These are phyloP conservation scores for Dermatemys mawii DNA, from an alignment of 2,113 vertebrate species.

Conservation along the genomic window DNA sequence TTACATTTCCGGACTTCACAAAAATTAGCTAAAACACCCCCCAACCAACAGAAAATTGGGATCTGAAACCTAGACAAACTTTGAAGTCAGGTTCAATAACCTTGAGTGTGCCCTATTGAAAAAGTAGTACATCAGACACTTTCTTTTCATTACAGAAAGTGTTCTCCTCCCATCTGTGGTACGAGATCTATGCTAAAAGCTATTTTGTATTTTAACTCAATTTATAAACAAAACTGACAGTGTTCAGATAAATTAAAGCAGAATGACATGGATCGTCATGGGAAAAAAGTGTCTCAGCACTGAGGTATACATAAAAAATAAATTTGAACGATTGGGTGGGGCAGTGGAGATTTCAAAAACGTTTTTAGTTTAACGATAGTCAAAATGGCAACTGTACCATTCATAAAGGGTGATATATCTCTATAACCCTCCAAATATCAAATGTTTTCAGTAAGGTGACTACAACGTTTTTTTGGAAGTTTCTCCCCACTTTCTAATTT, in stretches of 20 bases:
- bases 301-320: slow-evolving; percentile 8
- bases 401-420: neutral
- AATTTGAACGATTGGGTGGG: slow-evolving; percentile 1
- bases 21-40: neutral
- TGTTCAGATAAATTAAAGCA: slow-evolving; percentile 10
- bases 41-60: neutral
- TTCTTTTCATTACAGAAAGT: neutral
- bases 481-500: neutral
- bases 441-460: neutral
- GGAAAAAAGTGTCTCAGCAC: neutral
- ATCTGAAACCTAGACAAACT: slow-evolving; percentile 7
- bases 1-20: slow-evolving; percentile 22
- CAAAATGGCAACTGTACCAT: neutral
- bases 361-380: neutral
- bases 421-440: neutral
- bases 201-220: neutral
- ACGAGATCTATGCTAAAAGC: neutral
- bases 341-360: slow-evolving; percentile 8
- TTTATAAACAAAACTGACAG: slow-evolving; percentile 14
- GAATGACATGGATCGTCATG: neutral
- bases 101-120: neutral
- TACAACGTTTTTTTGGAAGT: neutral
- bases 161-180: neutral
- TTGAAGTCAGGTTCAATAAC: neutral
- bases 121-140: slow-evolving; percentile 2